Base-by-base conservation (phyloP, 2,113 vertebrate species). In the Microcebus ravelobensis region DNA sequence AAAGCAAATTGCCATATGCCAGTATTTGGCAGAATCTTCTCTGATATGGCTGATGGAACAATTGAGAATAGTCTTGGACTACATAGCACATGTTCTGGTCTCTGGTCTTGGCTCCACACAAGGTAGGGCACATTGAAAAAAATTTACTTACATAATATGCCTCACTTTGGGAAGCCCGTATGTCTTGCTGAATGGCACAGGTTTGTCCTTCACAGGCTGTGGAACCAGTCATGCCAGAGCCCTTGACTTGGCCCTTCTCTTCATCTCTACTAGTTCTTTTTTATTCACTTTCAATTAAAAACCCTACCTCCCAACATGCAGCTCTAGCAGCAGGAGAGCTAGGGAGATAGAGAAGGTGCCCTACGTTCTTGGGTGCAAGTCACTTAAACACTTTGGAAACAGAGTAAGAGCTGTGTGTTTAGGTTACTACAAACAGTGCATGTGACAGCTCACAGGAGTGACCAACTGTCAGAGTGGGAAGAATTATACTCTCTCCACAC, bases 381-480 rank as follows among this genome's bases (percentile, higher is more conserved):
- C 45, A 70, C 36, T 36, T 65, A 55, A 7, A 25, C 42, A 45
- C 17, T 55, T 59, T 74, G 11, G 27, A 42, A 50, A 39, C 23
- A 36, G 29, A 42, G 31, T 21, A 52, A 50, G 48, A 45, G 12
- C 21, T 14, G 0, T 5, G 48, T n/a, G 27, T 87, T 57, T 39
- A 6, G 0, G 55, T 34, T 18, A 0, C 50, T 34, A 48, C 11
- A 9, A 14, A 2, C 0, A 1, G n/a, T 61, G 29, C 17, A 0
- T 50, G 3, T 52, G 94, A 76, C 25, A 45, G 25, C 73, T 25
- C 34, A 67, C 25, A 34, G 67, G 55, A 81, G 45, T 42, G 21
- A 45, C 20, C 61, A 13, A 55, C 42, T 25, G 0, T 77, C 2
- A 39, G n/a, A 70, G 42, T 23, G 70, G 67, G 48, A 52, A n/a